A percentile compares a stretch with the other conserved stretches of the same genome.
Conservation (phyloP, 2,888 invertebrate species). For the Hemicrepidius hirtus region DNA sequence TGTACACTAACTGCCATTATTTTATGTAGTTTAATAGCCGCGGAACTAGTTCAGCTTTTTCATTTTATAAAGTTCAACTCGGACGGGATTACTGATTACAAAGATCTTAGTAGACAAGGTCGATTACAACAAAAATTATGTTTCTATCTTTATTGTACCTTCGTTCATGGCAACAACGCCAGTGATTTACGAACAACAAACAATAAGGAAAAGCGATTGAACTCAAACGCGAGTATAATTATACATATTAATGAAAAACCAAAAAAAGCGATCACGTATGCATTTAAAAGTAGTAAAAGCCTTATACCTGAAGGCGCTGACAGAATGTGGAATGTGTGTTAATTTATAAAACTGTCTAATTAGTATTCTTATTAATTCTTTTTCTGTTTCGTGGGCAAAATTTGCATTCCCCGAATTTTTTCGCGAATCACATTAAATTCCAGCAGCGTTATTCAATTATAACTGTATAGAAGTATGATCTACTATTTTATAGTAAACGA, state of each 20-base stretch:
- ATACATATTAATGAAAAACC: constrained; percentile 1
- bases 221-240: background rate
- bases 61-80: constrained; percentile 25
- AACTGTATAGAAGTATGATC: background rate
- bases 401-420: background rate
- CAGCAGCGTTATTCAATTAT: too few relatives aligned
- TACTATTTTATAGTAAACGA: background rate
- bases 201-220: constrained; percentile 1
- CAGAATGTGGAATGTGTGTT: constrained; percentile 15
- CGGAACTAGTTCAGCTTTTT: constrained; percentile 34
- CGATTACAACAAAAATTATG: constrained; percentile 22
- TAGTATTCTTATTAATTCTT: constrained; percentile 28
- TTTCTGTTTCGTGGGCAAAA: constrained; percentile 8
- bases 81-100: constrained; percentile 30
- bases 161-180: background rate
- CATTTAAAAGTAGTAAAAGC: constrained; percentile 16
- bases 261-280: constrained; percentile 1
- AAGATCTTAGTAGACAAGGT: constrained; percentile 28
- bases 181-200: background rate
- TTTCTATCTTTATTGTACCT: background rate
- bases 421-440: too few relatives aligned
- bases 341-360: constrained; percentile 25
- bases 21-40: constrained; percentile 28
- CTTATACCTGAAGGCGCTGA: constrained; percentile 5
- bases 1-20: constrained; percentile 19